Evolutionary conservation across 2,113 vertebrate species (phyloP).

Genomic region (human): DNA sequence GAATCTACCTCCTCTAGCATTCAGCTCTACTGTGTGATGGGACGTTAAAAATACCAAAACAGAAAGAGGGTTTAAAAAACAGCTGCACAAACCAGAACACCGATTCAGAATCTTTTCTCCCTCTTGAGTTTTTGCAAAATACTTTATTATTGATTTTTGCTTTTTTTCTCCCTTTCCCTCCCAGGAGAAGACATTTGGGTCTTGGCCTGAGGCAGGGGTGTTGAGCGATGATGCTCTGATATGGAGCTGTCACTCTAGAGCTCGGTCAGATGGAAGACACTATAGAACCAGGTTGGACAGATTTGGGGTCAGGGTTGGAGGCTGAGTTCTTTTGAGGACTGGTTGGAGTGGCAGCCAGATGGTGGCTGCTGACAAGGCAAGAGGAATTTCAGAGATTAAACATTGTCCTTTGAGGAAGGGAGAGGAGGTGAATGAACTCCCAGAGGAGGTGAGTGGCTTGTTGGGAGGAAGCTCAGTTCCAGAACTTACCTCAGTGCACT

Average conservation of each 20-base stretch:
- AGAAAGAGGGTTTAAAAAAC: slow-evolving; percentile 25
- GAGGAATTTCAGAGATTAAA: slow-evolving; percentile 24
- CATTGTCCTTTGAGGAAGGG: not conserved
- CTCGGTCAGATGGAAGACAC: not conserved
- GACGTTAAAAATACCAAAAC: not conserved
- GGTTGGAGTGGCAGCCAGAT: not conserved
- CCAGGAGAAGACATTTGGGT: not conserved
- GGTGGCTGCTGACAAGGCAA: not conserved
- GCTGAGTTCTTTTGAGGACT: not conserved
- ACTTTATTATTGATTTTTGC: not conserved
- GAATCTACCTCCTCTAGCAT: not conserved
- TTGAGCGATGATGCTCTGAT: not conserved
- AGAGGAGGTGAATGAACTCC: not conserved
- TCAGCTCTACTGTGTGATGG: not conserved
- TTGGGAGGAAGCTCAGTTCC: not conserved
- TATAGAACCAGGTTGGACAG: not conserved
- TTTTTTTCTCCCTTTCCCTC: not conserved
- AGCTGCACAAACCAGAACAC: slow-evolving; percentile 31
- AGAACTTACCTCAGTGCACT: not conserved
- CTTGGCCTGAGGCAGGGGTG: not conserved
- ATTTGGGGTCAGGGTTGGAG: not conserved
- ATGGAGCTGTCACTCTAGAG: not conserved
- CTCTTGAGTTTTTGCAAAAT: slow-evolving; percentile 21
- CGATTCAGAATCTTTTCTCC: slow-evolving; percentile 46
- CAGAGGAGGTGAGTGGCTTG: not conserved